These are phyloP conservation scores for Nycticorax nycticorax DNA, from an alignment of 2,113 vertebrate genomes.

Conservation along the genomic window DNA sequence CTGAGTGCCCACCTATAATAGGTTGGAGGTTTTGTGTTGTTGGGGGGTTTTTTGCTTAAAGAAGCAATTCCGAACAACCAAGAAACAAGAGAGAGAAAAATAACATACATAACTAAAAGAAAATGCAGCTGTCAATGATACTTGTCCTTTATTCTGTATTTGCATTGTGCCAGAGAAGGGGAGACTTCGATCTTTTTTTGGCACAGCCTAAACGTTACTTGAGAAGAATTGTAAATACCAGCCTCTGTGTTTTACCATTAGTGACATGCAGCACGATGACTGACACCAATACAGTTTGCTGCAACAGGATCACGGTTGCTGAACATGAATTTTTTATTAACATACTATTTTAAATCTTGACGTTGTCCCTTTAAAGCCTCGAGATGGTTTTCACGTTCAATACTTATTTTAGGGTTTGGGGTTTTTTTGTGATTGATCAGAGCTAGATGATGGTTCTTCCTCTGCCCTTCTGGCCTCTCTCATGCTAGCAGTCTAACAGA, in stretches of 20 bases:
- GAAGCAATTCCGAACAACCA: background rate
- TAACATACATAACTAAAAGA: background rate
- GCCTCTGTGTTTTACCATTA: background rate
- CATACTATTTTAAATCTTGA: background rate
- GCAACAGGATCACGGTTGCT: rapidly evolving
- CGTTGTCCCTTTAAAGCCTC: background rate
- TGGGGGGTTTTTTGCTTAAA: background rate
- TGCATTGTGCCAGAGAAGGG: background rate
- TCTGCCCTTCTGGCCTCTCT: background rate
- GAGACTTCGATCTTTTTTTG: background rate
- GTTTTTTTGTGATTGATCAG: background rate
- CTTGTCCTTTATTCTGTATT: background rate
- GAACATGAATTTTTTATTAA: background rate
- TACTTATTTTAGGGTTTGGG: background rate
- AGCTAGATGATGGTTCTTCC: background rate
- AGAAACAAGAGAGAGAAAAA: background rate
- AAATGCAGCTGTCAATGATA: background rate
- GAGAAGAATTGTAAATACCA: background rate
- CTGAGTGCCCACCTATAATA: background rate
- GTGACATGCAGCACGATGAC: background rate
- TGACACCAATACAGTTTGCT: background rate
- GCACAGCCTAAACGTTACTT: background rate
- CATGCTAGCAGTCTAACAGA: background rate
- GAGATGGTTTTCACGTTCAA: rapidly evolving
- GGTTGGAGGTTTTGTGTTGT: background rate